Evolutionary conservation across 1,140 invertebrate species (phyloP).

Genomic region (Eulimnadia texana): DNA sequence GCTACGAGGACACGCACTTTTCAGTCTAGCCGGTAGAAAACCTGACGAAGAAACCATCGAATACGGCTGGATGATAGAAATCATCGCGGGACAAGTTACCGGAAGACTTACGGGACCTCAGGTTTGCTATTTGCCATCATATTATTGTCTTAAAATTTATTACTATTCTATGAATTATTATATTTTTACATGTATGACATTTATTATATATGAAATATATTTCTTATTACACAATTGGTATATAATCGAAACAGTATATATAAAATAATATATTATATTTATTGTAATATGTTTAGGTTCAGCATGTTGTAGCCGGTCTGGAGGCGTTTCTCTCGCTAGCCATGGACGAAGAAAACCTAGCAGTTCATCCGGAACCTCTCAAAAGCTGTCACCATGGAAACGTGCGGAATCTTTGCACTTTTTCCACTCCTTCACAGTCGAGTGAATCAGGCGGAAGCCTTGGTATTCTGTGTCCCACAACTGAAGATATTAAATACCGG

Average conservation of each 20-base stretch:
- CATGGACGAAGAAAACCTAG: slow-evolving; percentile 73
- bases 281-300: slow-evolving; percentile 46
- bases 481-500: slow-evolving; percentile 86
- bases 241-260: no score
- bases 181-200: neutral
- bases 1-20: slow-evolving; percentile 90
- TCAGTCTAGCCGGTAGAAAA: slow-evolving; percentile 75
- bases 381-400: slow-evolving; percentile 66
- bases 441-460: slow-evolving; percentile 13
- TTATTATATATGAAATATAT: no score
- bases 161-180: neutral
- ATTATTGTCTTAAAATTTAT: neutral
- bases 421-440: slow-evolving; percentile 5
- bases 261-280: neutral
- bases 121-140: no score
- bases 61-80: slow-evolving; percentile 74
- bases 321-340: slow-evolving; percentile 78
- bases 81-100: slow-evolving; percentile 39
- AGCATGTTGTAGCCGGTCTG: slow-evolving; percentile 68
- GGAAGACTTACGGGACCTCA: slow-evolving; percentile 38
- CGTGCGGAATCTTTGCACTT: slow-evolving; percentile 20
- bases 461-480: slow-evolving; percentile 50
- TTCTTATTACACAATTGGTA: no score
- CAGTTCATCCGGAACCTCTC: slow-evolving; percentile 58
- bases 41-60: slow-evolving; percentile 89